phyloP scores from a whole-genome alignment of 2,113 vertebrate genomes.

The Notothenia coriiceps region DNA sequence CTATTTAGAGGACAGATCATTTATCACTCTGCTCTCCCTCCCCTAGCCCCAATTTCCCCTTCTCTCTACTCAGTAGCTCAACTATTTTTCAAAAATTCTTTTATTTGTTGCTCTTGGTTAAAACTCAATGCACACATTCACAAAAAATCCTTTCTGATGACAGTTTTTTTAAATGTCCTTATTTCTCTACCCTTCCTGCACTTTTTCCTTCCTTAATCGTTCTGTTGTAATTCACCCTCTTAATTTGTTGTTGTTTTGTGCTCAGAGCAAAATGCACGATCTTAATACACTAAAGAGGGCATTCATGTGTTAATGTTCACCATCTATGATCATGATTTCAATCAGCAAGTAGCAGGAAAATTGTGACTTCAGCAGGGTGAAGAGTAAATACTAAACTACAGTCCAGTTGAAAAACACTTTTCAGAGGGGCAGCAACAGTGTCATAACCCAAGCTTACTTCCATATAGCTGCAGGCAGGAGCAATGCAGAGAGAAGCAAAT shows the following conservation, averaged over 20 bases:
- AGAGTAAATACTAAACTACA: not conserved
- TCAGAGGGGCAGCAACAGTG: slow-evolving; percentile 28
- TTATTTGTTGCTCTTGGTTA: slow-evolving; percentile 1
- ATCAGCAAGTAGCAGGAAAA: slow-evolving; percentile 8
- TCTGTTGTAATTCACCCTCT: not conserved
- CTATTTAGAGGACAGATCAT: slow-evolving; percentile 76
- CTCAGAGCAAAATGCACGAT: not conserved
- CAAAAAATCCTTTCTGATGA: not conserved
- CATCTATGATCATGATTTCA: not conserved
- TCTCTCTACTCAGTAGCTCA: slow-evolving; percentile 27
- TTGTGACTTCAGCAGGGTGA: not conserved
- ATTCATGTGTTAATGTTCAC: not conserved
- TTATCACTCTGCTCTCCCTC: slow-evolving; percentile 67
- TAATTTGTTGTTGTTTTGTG: not conserved
- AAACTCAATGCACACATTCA: not conserved
- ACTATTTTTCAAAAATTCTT: not conserved
- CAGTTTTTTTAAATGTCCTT: not conserved
- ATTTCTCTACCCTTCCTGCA: not conserved
- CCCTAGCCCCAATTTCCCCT: slow-evolving; percentile 54
- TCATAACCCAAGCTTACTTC: slow-evolving; percentile 52
- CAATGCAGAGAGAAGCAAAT: slow-evolving; percentile 59
- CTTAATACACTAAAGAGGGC: not conserved
- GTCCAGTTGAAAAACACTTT: not conserved
- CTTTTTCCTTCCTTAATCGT: slow-evolving; percentile 6
- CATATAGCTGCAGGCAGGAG: slow-evolving; percentile 51